phyloP scores from a whole-genome alignment of 2,113 vertebrate genomes.

The Epinephelus moara region DNA sequence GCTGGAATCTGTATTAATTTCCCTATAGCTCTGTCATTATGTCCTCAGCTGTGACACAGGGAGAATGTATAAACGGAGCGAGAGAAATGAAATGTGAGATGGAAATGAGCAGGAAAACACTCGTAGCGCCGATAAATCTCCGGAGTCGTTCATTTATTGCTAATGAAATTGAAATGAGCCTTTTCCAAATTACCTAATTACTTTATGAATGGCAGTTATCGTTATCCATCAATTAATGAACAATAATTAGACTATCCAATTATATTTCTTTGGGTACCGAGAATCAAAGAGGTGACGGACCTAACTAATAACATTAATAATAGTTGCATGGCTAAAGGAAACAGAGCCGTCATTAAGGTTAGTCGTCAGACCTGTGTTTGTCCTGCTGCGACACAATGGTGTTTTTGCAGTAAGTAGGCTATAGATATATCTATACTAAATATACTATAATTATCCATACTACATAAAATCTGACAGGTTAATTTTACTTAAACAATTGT shows the following conservation, averaged over 20 bases:
- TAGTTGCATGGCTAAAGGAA: neutral
- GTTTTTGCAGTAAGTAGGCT: neutral
- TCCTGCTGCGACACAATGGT: neutral
- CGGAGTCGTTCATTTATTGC: neutral
- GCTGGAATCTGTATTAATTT: constrained; percentile 6
- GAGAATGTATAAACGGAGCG: neutral
- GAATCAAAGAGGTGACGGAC: neutral
- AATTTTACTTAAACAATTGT: too few species aligned
- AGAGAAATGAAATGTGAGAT: neutral
- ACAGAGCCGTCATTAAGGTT: neutral
- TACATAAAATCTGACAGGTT: too few species aligned
- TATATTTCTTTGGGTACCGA: neutral
- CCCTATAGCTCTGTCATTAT: neutral
- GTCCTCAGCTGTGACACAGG: constrained; percentile 17
- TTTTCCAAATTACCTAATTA: neutral
- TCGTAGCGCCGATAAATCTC: too few species aligned
- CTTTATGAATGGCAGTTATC: neutral
- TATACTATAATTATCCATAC: too few species aligned
- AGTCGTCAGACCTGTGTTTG: neutral
- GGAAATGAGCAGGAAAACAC: neutral
- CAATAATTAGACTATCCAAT: neutral
- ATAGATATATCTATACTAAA: too few species aligned
- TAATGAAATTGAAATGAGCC: neutral
- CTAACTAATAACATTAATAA: neutral
- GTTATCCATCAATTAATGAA: neutral